Base-by-base conservation (phyloP, 2,113 vertebrate genomes). In the Lepisosteus oculatus region DNA sequence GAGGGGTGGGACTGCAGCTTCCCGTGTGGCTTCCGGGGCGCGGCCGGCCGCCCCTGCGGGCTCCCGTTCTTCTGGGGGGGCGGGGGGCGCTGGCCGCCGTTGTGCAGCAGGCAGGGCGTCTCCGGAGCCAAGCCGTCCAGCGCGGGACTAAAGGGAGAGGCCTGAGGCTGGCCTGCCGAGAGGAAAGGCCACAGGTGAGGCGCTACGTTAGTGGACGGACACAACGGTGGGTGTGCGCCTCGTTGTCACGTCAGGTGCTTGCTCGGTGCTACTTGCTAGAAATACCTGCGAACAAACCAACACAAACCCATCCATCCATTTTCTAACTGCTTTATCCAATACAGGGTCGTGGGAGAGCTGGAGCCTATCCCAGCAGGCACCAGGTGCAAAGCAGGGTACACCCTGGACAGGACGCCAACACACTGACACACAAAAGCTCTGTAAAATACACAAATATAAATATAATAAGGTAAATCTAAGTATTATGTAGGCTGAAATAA, bases 1-100 rank as follows among this genome's bases (percentile, higher is more conserved):
- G 97, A 97, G 0, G 95, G 92, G 81, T 96, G 95, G 0, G 93
- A 83, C 81, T 92, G 95, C 84, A 97, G 86, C 80, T 96, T 96
- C 75, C 91, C 93, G 65, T 81, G 91, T 43, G 83, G 80, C 72
- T 86, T 95, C 73, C 90, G 84, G 0, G 85, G 83, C 61, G 85
- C 81, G 51, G 83, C 85, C 29, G 87, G 87, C 29, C 73, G 78
- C 51, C 86, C 86, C 0, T 89, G 92, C 12, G 85, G 84, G 0
- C 87, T 76, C 2, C 79, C 88, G 6, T 88, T 87, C 44, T 82
- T 70, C 3, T 85, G 85, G 0, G 64, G 78, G 61, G 82, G 77
- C 56, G 81, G 72, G 70, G 79, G 69, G 69, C 83, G 74, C 88
- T 89, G 59, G 77, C 87, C 79, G 0, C 93, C 92, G 47, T 93